Conservation (phyloP, 2,797 vertebrate genomes). For the Hydrophis major region DNA sequence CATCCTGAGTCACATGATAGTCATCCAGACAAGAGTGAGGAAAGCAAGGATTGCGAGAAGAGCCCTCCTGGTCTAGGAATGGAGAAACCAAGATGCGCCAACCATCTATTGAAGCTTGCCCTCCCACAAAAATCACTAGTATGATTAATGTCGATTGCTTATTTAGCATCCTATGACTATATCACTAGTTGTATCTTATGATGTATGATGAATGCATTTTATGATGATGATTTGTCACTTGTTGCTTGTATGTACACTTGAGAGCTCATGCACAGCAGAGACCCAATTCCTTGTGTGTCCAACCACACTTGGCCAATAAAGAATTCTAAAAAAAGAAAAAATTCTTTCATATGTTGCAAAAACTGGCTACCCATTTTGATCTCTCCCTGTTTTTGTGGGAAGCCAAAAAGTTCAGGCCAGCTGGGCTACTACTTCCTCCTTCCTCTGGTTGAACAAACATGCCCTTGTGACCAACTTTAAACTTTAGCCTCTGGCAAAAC, state of each 20-base stretch:
- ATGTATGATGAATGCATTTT: too few relatives aligned
- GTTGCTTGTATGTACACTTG: too few relatives aligned
- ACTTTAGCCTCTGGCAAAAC: not conserved
- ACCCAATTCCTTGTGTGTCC: too few relatives aligned
- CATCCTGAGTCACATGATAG: too few relatives aligned
- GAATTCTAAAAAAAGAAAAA: too few relatives aligned
- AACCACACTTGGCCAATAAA: too few relatives aligned
- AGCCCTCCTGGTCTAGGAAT: not conserved
- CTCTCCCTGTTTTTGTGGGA: not conserved
- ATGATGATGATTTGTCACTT: too few relatives aligned
- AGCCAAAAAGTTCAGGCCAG: not conserved
- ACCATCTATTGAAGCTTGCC: not conserved
- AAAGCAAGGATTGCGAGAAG: not conserved
- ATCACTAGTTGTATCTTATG: too few relatives aligned
- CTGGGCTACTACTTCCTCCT: not conserved
- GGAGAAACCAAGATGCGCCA: not conserved
- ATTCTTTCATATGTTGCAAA: too few relatives aligned
- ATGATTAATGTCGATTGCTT: too few relatives aligned
- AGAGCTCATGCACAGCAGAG: too few relatives aligned
- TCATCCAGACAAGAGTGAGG: not conserved
- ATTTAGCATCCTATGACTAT: too few relatives aligned
- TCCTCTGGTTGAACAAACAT: not conserved
- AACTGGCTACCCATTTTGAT: not conserved
- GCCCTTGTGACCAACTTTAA: not conserved
- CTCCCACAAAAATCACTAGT: not conserved